phyloP scores from a whole-genome alignment of 2,888 invertebrate genomes.

The Thera britannica region DNA sequence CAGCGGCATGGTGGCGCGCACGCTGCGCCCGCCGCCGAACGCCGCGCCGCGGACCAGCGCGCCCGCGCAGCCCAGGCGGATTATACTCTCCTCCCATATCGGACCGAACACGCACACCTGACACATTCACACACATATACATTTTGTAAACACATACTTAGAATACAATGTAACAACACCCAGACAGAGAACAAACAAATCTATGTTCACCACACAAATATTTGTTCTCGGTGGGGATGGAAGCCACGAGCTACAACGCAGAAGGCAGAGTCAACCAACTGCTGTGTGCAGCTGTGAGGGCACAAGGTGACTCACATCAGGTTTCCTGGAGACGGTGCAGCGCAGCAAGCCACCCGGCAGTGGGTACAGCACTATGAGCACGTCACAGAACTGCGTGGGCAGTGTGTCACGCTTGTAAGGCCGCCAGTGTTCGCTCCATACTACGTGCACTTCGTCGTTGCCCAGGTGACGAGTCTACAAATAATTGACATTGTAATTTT shows the following conservation, averaged over 20 bases:
- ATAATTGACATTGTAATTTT: not conserved
- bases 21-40: conserved; percentile 95
- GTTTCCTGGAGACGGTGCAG: conserved; percentile 94
- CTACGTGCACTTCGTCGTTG: conserved; percentile 99
- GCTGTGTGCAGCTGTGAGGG: not conserved
- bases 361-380: conserved; percentile 98
- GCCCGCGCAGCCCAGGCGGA: conserved; percentile 87
- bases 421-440: conserved; percentile 99
- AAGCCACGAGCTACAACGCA: too few relatives aligned
- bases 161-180: too few relatives aligned
- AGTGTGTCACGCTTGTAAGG: conserved; percentile 98
- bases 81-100: conserved; percentile 94
- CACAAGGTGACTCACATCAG: conserved; percentile 88
- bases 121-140: not conserved
- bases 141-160: too few relatives aligned
- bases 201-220: too few relatives aligned
- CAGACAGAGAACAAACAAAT: too few relatives aligned
- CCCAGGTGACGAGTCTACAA: conserved; percentile 94
- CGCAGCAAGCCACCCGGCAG: conserved; percentile 93
- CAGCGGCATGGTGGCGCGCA: conserved; percentile 94
- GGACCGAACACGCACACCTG: conserved; percentile 97
- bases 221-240: too few relatives aligned
- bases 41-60: conserved; percentile 94
- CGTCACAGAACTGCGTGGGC: conserved; percentile 99
- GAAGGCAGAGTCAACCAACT: too few relatives aligned